These are phyloP conservation scores for Orgyia antiqua DNA, from an alignment of 2,888 invertebrate species.

Conservation along the genomic window DNA sequence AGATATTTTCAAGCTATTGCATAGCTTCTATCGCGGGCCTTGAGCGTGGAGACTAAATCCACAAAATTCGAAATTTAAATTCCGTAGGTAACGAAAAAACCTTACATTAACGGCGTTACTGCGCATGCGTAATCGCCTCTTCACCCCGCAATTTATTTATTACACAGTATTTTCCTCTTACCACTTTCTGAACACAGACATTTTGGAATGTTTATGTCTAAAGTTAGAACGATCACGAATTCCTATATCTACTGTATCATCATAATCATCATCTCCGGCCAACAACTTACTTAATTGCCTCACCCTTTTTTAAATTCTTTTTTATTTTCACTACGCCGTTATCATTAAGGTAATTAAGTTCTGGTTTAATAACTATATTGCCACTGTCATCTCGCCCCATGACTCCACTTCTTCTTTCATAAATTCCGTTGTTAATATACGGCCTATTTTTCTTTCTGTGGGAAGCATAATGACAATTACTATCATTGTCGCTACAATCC, in stretches of 20 bases:
- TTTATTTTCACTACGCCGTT: constrained; percentile 4
- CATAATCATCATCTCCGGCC: neutral
- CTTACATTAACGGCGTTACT: too few relatives aligned
- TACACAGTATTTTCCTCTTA: too few relatives aligned
- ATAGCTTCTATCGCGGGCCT: too few relatives aligned
- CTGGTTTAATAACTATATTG: constrained; percentile 1
- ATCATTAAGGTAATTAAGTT: constrained; percentile 2
- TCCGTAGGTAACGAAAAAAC: too few relatives aligned
- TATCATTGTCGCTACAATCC: neutral
- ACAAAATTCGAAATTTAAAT: too few relatives aligned
- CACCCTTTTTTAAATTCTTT: constrained; percentile 1
- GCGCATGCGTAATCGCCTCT: too few relatives aligned
- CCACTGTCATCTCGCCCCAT: neutral
- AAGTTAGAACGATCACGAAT: neutral
- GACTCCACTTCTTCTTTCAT: constrained; percentile 1
- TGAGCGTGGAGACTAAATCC: too few relatives aligned
- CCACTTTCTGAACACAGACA: neutral
- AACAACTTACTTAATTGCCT: neutral
- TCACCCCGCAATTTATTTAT: too few relatives aligned
- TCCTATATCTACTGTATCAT: too few relatives aligned
- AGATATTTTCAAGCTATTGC: too few relatives aligned
- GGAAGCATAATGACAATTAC: too few relatives aligned
- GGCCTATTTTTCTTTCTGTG: neutral
- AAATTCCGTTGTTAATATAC: neutral
- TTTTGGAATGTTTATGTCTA: neutral